A percentile compares a stretch with the other conserved stretches of the same genome.
phyloP scores from a whole-genome alignment of 2,113 vertebrate species.

The Tapirus terrestris region DNA sequence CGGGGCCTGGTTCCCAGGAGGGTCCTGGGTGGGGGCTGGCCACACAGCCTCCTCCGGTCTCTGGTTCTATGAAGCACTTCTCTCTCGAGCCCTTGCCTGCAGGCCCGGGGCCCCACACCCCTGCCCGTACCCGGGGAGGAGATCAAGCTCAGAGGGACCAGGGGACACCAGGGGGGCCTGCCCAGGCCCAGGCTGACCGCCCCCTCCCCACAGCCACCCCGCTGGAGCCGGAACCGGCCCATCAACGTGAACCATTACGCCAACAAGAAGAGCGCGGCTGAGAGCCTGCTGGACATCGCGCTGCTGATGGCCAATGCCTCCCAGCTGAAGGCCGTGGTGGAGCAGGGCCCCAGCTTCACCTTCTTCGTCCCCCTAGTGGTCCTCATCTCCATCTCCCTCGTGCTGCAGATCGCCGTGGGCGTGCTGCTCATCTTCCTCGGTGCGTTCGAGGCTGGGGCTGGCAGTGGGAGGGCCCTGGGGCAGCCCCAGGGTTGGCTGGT shows the following conservation, averaged over 20 bases:
- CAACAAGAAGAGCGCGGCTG: constrained; percentile 97
- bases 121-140: not conserved
- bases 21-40: not conserved
- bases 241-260: constrained; percentile 98
- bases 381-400: constrained; percentile 94
- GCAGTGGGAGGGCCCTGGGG: not conserved
- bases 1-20: not conserved
- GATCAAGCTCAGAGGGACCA: not conserved
- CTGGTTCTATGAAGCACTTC: not conserved
- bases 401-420: constrained; percentile 93
- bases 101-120: not conserved
- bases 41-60: not conserved
- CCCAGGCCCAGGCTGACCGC: not conserved
- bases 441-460: constrained; percentile 76
- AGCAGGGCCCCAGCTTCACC: constrained; percentile 90
- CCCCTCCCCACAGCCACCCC: constrained; percentile 33
- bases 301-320: constrained; percentile 98
- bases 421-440: constrained; percentile 97
- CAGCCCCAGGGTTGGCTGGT: not conserved
- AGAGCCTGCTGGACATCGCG: constrained; percentile 98
- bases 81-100: not conserved
- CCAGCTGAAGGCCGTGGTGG: constrained; percentile 96
- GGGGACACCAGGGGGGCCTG: not conserved
- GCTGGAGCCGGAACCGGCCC: constrained; percentile 70
- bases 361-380: constrained; percentile 92